Evolutionary conservation across 2,113 vertebrate species (phyloP).

Genomic region (Irena cyanogastra): DNA sequence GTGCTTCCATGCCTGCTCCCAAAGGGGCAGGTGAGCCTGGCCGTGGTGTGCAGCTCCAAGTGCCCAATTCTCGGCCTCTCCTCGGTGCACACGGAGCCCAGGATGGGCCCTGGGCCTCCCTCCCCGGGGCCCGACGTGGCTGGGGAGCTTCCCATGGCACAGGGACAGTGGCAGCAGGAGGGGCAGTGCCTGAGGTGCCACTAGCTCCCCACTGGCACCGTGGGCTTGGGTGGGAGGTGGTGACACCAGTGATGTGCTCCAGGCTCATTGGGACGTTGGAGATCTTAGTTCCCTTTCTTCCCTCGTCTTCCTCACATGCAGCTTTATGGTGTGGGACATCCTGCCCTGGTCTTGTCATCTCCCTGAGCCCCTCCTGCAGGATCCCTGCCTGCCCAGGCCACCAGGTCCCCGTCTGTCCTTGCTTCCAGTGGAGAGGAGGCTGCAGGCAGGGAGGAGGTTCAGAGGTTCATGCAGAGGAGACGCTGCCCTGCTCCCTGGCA

Average conservation of each 20-base stretch:
- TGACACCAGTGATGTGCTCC: neutral
- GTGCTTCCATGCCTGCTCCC: rapidly evolving
- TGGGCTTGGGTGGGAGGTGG: neutral
- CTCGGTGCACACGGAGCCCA: neutral
- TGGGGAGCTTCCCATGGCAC: neutral
- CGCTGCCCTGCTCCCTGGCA: neutral
- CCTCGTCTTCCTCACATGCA: neutral
- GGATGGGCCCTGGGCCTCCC: neutral
- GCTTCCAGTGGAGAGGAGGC: neutral
- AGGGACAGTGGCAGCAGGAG: neutral
- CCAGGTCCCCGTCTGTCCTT: neutral
- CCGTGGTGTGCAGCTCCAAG: neutral
- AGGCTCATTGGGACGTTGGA: rapidly evolving
- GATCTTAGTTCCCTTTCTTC: neutral
- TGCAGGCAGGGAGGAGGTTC: neutral
- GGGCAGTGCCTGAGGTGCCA: neutral
- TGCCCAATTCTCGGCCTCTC: neutral
- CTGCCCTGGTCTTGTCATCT: neutral
- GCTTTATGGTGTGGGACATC: rapidly evolving
- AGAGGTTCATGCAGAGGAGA: neutral
- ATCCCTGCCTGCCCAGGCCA: neutral
- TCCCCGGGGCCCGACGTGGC: neutral
- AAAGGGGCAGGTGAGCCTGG: neutral
- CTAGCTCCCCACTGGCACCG: neutral
- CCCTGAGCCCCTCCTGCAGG: neutral